Base-by-base conservation (phyloP, 2,797 vertebrate species). In the Cichlasoma orientale region DNA sequence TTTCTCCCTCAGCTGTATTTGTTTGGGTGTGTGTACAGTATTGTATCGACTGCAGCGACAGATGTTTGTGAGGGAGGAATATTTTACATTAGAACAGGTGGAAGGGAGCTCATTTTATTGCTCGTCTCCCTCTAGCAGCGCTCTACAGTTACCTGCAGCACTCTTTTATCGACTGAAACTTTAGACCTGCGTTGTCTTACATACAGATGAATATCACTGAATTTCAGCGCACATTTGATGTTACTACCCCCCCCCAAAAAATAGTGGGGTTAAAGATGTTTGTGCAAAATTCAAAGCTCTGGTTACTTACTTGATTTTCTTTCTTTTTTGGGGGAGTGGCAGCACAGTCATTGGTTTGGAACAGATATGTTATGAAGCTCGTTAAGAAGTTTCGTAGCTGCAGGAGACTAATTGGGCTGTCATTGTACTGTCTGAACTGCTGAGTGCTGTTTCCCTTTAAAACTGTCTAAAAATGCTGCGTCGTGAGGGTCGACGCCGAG, bases 51-150 rank as follows among this genome's bases (percentile, higher is more conserved):
- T 80, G 54, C 73, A 74, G 75, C 77, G 78, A 74, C 81, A 82
- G 86, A 87, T 92, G 74, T 90, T 85, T 77, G 72, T 66, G 85
- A 86, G 77, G 83, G 86, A 85, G 79, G 84, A 85, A 78, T 85
- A 86, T 92, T 93, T 94, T 90, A 90, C 84, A 92, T 93, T 91
- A 77, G 90, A 92, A 90, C 90, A 78, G 77, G 69, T 72, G 61
- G 56, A 86, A 78, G 75, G 57, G 61, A 88, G 76, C 58, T 89
- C 82, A 68, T 80, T 80, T 57, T 82, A 57, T 78, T 72, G 13
- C 63, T 56, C 11, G 57, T 55, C 57, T 3, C 16, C 9, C 53
- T 29, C 44, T 74, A 12, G 36, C 73, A 66, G 74, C 80, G 74
- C 78, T 72, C 74, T 72, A 72, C 75, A 80, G 74, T 82, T 82